Evolutionary conservation across 2,888 invertebrate genomes (phyloP).

Genomic region (Bhutanitis thaidina): DNA sequence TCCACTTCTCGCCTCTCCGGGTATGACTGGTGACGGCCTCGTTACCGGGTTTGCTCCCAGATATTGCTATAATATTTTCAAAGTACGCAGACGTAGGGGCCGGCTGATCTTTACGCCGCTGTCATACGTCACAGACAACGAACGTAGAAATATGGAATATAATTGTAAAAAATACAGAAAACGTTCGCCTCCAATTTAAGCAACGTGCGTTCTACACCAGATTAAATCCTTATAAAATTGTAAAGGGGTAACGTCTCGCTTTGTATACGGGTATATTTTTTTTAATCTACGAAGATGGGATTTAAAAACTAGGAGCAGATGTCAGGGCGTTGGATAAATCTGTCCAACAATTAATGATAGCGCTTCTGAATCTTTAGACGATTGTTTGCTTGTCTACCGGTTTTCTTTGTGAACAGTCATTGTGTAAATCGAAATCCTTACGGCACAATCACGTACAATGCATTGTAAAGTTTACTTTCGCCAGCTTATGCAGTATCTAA

Average conservation of each 20-base stretch:
- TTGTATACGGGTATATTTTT: constrained; percentile 8
- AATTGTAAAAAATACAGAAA: too few species aligned
- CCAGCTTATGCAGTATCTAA: constrained; percentile 7
- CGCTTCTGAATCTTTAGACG: constrained; percentile 14
- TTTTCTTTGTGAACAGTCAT: constrained; percentile 29
- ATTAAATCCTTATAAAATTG: background rate
- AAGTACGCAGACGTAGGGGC: too few species aligned
- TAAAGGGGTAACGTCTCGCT: constrained; percentile 15
- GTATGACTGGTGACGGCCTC: too few species aligned
- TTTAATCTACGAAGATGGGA: constrained; percentile 9
- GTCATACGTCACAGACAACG: too few species aligned
- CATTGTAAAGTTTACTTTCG: constrained; percentile 11
- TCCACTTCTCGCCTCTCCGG: too few species aligned
- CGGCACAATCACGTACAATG: constrained; percentile 6
- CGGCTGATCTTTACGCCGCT: too few species aligned
- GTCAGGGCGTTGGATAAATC: constrained; percentile 39
- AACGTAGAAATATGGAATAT: too few species aligned
- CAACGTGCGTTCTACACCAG: background rate
- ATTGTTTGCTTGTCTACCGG: constrained; percentile 42
- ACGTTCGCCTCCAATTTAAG: background rate
- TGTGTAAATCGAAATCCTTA: constrained; percentile 11
- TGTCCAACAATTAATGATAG: constrained; percentile 49
- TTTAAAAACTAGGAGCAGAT: constrained; percentile 49
- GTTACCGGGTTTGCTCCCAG: too few species aligned
- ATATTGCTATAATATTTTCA: too few species aligned